Conservation (phyloP, 2,888 invertebrate species). For the Aleiodes leptofemur region DNA sequence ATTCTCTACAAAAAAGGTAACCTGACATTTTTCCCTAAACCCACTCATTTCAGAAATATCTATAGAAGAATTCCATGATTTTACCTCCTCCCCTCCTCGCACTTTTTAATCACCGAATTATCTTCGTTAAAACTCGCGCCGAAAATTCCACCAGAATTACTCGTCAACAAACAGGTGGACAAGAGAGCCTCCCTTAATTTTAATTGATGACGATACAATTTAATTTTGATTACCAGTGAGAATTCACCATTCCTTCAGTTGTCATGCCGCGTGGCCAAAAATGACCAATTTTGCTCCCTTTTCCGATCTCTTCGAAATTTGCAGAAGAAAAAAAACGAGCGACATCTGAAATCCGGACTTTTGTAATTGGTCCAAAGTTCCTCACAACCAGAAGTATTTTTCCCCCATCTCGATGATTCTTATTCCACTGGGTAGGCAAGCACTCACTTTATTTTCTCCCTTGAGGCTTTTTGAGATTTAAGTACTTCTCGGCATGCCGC, state of each 20-base stretch:
- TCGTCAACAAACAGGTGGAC: constrained; percentile 56
- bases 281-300: constrained; percentile 63
- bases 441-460: constrained; percentile 50
- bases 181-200: constrained; percentile 63
- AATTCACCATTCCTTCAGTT: constrained; percentile 48
- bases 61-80: too few relatives aligned
- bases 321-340: constrained; percentile 58
- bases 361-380: constrained; percentile 26
- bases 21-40: too few relatives aligned
- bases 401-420: constrained; percentile 47
- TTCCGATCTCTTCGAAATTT: constrained; percentile 63
- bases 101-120: not conserved
- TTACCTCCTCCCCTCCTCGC: too few relatives aligned
- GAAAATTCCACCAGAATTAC: constrained; percentile 25
- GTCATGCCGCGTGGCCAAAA: constrained; percentile 61
- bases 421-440: constrained; percentile 53
- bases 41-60: too few relatives aligned
- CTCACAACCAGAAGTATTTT: constrained; percentile 43
- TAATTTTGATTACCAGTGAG: constrained; percentile 50
- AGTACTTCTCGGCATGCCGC: constrained; percentile 61
- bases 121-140: constrained; percentile 32
- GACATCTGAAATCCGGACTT: constrained; percentile 17
- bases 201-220: constrained; percentile 65
- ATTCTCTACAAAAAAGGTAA: too few relatives aligned
- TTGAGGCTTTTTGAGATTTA: constrained; percentile 62